Conservation (phyloP, 2,888 invertebrate species). For the Kuschelorhynchus macadamiae region DNA sequence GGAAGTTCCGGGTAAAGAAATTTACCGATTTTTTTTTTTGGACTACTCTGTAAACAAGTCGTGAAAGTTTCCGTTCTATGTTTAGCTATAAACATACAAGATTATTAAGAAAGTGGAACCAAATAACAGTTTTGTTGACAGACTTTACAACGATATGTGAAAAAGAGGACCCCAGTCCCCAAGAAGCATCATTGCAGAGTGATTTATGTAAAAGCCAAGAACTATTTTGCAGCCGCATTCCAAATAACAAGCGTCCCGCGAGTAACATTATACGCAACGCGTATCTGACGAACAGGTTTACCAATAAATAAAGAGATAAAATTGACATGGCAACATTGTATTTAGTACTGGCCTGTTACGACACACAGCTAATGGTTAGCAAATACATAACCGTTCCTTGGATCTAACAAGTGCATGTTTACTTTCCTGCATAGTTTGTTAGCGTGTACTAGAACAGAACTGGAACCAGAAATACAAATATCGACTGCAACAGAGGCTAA, state of each 20-base stretch:
- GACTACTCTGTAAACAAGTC: too few species aligned
- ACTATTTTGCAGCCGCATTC: not conserved
- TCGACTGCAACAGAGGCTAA: slow-evolving; percentile 23
- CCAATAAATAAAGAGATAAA: slow-evolving; percentile 27
- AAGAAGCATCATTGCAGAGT: too few species aligned
- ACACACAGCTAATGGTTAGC: slow-evolving; percentile 59
- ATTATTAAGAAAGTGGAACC: not conserved
- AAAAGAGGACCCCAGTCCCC: too few species aligned
- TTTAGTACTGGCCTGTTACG: slow-evolving; percentile 58
- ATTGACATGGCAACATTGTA: slow-evolving; percentile 39
- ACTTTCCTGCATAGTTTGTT: slow-evolving; percentile 41
- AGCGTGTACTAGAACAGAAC: slow-evolving; percentile 27
- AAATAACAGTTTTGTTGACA: too few species aligned
- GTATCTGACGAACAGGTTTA: too few species aligned
- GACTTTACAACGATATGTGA: too few species aligned
- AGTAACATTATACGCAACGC: not conserved
- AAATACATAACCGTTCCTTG: slow-evolving; percentile 55
- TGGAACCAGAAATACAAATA: slow-evolving; percentile 41
- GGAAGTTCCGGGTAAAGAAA: too few species aligned
- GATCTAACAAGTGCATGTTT: slow-evolving; percentile 48
- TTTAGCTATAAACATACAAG: not conserved
- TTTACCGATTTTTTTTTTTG: too few species aligned
- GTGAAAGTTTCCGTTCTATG: too few species aligned
- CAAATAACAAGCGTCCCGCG: not conserved
- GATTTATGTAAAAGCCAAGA: not conserved